phyloP scores from a whole-genome alignment of 1,140 invertebrate genomes.

The Rhagoletis pomonella region DNA sequence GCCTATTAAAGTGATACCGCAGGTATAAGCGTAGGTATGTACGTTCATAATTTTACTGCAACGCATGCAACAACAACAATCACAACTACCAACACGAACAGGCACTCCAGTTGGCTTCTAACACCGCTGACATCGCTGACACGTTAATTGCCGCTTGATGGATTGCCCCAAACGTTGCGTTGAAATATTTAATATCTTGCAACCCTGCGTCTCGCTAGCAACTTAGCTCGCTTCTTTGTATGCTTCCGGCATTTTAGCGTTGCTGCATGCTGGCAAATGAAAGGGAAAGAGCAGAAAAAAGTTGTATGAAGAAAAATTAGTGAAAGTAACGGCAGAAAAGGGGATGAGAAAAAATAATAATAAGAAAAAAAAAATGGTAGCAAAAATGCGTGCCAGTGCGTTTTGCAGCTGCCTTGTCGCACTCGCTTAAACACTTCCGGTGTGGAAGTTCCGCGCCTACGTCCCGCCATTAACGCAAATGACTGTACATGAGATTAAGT shows the following conservation, averaged over 20 bases:
- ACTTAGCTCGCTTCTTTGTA: background rate
- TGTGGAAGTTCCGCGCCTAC: background rate
- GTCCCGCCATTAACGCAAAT: background rate
- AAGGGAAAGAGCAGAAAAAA: constrained; percentile 40
- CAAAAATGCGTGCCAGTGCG: background rate
- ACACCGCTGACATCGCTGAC: constrained; percentile 13
- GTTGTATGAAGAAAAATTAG: background rate
- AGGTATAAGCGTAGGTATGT: background rate
- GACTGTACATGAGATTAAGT: background rate
- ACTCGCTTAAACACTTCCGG: constrained; percentile 48
- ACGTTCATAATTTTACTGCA: background rate
- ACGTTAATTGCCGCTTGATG: constrained; percentile 36
- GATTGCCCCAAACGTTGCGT: constrained; percentile 28
- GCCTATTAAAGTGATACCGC: background rate
- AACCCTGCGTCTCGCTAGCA: background rate
- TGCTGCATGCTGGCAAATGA: constrained; percentile 7
- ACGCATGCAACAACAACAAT: background rate
- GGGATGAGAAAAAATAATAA: background rate
- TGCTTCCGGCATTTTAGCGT: constrained; percentile 28
- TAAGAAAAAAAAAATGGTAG: constrained; percentile 1
- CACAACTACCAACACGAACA: background rate
- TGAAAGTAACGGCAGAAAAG: background rate
- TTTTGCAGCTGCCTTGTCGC: background rate
- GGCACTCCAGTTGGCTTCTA: background rate
- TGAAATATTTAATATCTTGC: constrained; percentile 43